Evolutionary conservation across 2,888 invertebrate genomes (phyloP).

Genomic region (Heliconius aoede): DNA sequence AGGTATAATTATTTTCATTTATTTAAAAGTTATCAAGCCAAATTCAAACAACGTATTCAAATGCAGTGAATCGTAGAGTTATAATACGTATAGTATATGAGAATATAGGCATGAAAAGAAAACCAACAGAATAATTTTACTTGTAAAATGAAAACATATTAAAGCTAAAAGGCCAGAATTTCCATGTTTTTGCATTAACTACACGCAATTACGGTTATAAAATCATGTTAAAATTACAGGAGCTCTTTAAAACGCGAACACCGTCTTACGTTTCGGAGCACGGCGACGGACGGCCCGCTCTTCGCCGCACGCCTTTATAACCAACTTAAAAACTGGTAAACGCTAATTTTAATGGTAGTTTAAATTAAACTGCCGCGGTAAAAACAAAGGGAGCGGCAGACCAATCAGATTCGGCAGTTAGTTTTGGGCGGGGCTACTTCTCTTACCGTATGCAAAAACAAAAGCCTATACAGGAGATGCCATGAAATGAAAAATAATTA

Average conservation of each 20-base stretch:
- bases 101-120: neutral
- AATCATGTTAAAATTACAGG: constrained; percentile 7
- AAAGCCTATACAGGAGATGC: constrained; percentile 70
- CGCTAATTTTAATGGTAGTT: constrained; percentile 59
- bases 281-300: constrained; percentile 31
- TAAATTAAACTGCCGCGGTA: constrained; percentile 68
- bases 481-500: constrained; percentile 72
- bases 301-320: constrained; percentile 42
- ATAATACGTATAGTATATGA: neutral
- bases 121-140: no score
- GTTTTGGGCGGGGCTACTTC: constrained; percentile 71
- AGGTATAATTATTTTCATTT: neutral
- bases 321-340: constrained; percentile 47
- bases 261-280: constrained; percentile 10
- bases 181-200: constrained; percentile 5
- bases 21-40: neutral
- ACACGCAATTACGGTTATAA: constrained; percentile 17
- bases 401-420: constrained; percentile 71
- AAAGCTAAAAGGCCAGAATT: neutral
- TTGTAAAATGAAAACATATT: neutral
- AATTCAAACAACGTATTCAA: neutral
- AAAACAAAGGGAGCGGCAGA: constrained; percentile 69
- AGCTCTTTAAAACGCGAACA: constrained; percentile 5
- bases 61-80: neutral
- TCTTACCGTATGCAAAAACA: constrained; percentile 68